These are phyloP conservation scores for Gallinago nigripennis DNA, from an alignment of 2,797 vertebrate genomes.

Conservation along the genomic window DNA sequence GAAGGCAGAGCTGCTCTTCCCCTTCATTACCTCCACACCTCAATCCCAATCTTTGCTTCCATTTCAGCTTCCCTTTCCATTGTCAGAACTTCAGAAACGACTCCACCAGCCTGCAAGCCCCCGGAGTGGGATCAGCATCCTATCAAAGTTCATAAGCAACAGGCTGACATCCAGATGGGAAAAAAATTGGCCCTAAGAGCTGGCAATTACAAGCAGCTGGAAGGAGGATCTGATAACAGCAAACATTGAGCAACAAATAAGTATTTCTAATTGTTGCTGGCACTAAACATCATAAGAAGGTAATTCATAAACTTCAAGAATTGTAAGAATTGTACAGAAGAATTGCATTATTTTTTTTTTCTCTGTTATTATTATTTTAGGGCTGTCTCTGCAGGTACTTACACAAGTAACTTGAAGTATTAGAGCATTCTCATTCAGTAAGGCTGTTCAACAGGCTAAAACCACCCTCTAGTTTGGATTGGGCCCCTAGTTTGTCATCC, in stretches of 20 bases:
- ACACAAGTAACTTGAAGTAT: background rate
- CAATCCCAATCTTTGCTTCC: background rate
- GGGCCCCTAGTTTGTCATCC: background rate
- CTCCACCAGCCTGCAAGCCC: background rate
- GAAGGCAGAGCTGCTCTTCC: background rate
- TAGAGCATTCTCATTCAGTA: background rate
- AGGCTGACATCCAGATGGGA: background rate
- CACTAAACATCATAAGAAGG: background rate
- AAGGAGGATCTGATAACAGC: background rate
- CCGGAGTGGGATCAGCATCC: background rate
- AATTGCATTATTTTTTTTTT: background rate
- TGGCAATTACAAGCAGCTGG: background rate
- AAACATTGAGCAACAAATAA: background rate
- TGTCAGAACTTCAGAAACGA: background rate
- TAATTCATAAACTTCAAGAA: background rate
- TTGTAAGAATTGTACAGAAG: background rate
- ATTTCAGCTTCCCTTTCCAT: background rate
- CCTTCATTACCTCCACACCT: accelerated
- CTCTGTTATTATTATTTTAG: background rate
- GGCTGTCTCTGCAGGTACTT: background rate
- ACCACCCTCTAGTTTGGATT: background rate
- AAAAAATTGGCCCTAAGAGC: background rate
- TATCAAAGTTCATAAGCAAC: background rate
- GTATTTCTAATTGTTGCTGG: background rate
- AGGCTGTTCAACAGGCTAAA: background rate